Base-by-base conservation (phyloP, 2,888 invertebrate species). In the Luperina nickerlii region DNA sequence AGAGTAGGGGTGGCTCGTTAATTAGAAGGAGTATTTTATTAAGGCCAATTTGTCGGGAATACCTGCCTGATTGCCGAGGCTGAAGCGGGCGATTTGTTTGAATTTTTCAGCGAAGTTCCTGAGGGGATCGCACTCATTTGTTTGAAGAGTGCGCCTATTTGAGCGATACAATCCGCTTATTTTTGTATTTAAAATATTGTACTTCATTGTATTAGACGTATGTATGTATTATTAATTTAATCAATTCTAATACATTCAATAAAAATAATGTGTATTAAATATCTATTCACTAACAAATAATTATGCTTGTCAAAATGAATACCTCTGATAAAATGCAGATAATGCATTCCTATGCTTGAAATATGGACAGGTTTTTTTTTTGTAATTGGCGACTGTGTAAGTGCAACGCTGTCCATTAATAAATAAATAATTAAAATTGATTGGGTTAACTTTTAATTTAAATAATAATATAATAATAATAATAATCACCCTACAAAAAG, bases 11-110 rank as follows among this genome's bases (percentile, higher is more conserved):
- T 72, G 87, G 84, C 93, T 94, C 95, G 94, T 96, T 96, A 96
- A 96, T 96, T 96, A 95, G 94, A 93, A 92, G 90, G 93, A 95
- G 95, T 95, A 95, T 96, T 96, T 96, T 96, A 96, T 96, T 95
- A 95, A 93, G 93, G 94, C 93, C 96, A 96, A 96, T 96, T 96
- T 96, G 96, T 96, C 91, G 91, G 91, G 90, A 94, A 95, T 96
- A 96, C 96, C 96, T 96, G 96, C 90, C 90, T 92, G 94, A 95
- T 94, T 93, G 94, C 92, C 85, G 88, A 88, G 90, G 91, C 89
- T 90, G 90, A 86, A 86, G 77, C 80, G 89, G 90, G 90, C 92
- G 92, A 94, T 95, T 95, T 94, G 93, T 91, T 89, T 87, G 89
- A 87, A 85, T 90, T 91, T 92, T 90, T 91, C 81, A 87, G 70